Conservation (phyloP, 2,797 vertebrate species). For the Rhinophrynus dorsalis region DNA sequence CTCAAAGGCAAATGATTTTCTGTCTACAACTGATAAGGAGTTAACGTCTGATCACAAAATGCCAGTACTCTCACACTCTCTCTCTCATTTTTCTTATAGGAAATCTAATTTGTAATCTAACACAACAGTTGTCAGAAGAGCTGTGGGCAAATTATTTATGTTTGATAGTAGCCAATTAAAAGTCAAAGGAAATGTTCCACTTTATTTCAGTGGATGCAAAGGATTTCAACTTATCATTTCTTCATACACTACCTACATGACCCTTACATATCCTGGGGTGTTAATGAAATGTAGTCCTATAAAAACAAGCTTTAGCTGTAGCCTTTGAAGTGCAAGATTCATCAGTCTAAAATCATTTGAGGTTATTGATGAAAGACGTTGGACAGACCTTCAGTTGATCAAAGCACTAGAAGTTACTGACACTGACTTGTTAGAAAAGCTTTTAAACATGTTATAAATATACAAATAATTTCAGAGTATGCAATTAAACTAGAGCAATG, state of each 20-base stretch:
- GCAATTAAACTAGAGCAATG: no score
- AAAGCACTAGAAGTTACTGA: slow-evolving; percentile 59
- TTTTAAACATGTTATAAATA: no score
- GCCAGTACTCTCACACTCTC: slow-evolving; percentile 10
- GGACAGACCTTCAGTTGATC: slow-evolving; percentile 69
- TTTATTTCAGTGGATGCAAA: slow-evolving; percentile 18
- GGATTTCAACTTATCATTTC: slow-evolving; percentile 31
- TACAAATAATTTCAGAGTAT: no score
- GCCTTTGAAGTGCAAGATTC: slow-evolving; percentile 76
- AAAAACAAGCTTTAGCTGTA: slow-evolving; percentile 25
- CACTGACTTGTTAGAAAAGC: neutral
- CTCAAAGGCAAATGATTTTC: neutral
- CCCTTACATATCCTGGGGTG: slow-evolving; percentile 11
- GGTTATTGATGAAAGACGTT: slow-evolving; percentile 67
- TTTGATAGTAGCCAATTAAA: slow-evolving; percentile 39
- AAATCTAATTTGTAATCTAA: slow-evolving; percentile 7
- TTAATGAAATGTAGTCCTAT: slow-evolving; percentile 31
- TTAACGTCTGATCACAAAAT: neutral
- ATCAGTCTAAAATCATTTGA: slow-evolving; percentile 70
- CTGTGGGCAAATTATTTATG: slow-evolving; percentile 23
- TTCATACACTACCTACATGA: slow-evolving; percentile 13
- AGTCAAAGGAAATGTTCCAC: slow-evolving; percentile 8
- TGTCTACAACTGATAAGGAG: neutral
- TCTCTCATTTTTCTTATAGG: neutral
- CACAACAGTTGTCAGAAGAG: slow-evolving; percentile 11